Evolutionary conservation across 2,888 invertebrate genomes (phyloP).

Genomic region (Drosophila mimetica): DNA sequence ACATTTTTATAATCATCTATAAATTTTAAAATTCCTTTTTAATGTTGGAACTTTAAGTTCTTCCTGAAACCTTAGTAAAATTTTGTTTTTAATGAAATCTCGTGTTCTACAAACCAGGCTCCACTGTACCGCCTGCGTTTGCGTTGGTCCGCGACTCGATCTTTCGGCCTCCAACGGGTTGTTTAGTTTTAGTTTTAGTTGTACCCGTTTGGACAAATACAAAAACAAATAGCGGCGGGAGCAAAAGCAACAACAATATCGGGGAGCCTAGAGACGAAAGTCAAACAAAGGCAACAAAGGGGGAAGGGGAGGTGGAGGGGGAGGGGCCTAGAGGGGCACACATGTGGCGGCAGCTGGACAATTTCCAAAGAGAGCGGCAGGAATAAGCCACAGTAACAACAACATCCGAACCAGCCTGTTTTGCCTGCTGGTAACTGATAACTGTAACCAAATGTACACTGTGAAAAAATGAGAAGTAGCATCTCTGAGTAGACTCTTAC

Average conservation of each 20-base stretch:
- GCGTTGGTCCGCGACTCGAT: slow-evolving; percentile 44
- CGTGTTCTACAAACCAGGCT: slow-evolving; percentile 12
- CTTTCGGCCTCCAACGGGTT: slow-evolving; percentile 43
- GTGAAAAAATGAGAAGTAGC: background rate
- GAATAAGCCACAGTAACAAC: slow-evolving; percentile 17
- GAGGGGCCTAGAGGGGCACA: slow-evolving; percentile 15
- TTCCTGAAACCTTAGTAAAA: no score
- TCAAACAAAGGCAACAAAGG: slow-evolving; percentile 25
- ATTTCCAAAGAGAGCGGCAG: slow-evolving; percentile 31
- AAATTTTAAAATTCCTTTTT: no score
- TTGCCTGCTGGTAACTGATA: slow-evolving; percentile 43
- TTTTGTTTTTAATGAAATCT: no score
- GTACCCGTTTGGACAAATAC: slow-evolving; percentile 65
- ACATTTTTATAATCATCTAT: no score
- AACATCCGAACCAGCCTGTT: slow-evolving; percentile 36
- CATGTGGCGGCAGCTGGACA: slow-evolving; percentile 43
- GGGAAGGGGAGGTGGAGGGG: background rate
- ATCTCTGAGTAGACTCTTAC: background rate
- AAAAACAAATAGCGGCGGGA: slow-evolving; percentile 36
- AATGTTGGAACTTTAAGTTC: no score
- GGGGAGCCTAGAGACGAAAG: slow-evolving; percentile 8
- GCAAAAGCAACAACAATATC: slow-evolving; percentile 7
- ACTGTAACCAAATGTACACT: slow-evolving; percentile 45
- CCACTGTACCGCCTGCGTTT: slow-evolving; percentile 31
- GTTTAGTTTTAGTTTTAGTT: slow-evolving; percentile 59